Base-by-base conservation (phyloP, 2,797 vertebrate genomes). In the Diceros bicornis region DNA sequence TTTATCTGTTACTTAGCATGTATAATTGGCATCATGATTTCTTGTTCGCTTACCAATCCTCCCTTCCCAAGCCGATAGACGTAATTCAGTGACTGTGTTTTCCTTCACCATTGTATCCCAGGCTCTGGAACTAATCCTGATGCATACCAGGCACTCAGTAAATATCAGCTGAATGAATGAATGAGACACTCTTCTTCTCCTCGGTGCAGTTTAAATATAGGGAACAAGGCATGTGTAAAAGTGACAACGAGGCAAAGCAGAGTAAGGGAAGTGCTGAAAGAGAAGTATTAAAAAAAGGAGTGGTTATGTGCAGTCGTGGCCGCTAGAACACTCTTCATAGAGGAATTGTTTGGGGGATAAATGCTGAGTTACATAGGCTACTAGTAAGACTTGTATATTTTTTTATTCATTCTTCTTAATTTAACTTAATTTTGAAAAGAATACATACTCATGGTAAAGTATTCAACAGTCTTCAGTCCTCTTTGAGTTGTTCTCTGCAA, bases 391-490 rank as follows among this genome's bases (percentile, higher is more conserved):
- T 41, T 41, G 41, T 41, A 21, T 29, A n/a, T 68, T 81, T 50
- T 18, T 62, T 18, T 29, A 37, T 37, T 7, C 52, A 2, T 8
- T 69, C 4, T 47, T 77, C 9, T 66, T 74, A 74, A 92, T 81
- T 78, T 91, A 88, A 82, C 47, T 57, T 91, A 41, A 83, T 79
- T 87, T 91, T 79, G 12, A 86, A 91, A 93, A 89, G 47, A 91
- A 41, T 41, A n/a, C 3, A 41, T 27, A 78, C 72, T 71, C 14
- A 68, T 66, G 25, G 34, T 82, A 47, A 82, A 77, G 72, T 61
- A 41, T 34, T 79, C 12, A 29, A 85, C 21, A 89, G 6, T 44
- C 29, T 27, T 37, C 16, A 14, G 4, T 41, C 75, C 2, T 27
- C 11, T 69, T 61, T 41, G 11, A 21, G 34, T 27, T 88, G 44